phyloP scores from a whole-genome alignment of 2,888 invertebrate genomes.

The Dasypolia templi region DNA sequence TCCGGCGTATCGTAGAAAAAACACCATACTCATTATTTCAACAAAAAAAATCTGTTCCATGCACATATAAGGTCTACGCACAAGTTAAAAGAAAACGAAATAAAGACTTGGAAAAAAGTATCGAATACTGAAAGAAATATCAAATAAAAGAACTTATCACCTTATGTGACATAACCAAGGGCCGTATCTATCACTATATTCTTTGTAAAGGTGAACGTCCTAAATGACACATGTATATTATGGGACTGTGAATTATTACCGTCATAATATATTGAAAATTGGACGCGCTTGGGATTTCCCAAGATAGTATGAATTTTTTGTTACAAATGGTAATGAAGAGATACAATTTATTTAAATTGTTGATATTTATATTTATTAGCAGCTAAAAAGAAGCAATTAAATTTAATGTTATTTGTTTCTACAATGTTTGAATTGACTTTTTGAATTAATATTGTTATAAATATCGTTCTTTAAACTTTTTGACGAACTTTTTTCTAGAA shows the following conservation, averaged over 20 bases:
- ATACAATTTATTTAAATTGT: not conserved
- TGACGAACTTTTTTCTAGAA: not conserved
- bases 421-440: not conserved
- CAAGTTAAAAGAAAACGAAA: not conserved
- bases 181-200: slow-evolving; percentile 16
- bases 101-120: too few relatives aligned
- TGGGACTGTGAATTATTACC: slow-evolving; percentile 52
- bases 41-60: not conserved
- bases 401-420: not conserved
- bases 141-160: not conserved
- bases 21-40: not conserved
- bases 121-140: not conserved
- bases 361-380: not conserved
- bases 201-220: slow-evolving; percentile 36
- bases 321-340: not conserved
- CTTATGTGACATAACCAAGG: not conserved
- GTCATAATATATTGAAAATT: slow-evolving; percentile 63
- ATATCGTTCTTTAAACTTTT: not conserved
- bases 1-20: too few relatives aligned
- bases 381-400: not conserved
- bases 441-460: not conserved
- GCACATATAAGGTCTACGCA: not conserved
- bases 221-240: slow-evolving; percentile 13
- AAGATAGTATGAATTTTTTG: slow-evolving; percentile 51
- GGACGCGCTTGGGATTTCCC: slow-evolving; percentile 37